Base-by-base conservation (phyloP, 2,113 vertebrate genomes). In the Zingel zingel region DNA sequence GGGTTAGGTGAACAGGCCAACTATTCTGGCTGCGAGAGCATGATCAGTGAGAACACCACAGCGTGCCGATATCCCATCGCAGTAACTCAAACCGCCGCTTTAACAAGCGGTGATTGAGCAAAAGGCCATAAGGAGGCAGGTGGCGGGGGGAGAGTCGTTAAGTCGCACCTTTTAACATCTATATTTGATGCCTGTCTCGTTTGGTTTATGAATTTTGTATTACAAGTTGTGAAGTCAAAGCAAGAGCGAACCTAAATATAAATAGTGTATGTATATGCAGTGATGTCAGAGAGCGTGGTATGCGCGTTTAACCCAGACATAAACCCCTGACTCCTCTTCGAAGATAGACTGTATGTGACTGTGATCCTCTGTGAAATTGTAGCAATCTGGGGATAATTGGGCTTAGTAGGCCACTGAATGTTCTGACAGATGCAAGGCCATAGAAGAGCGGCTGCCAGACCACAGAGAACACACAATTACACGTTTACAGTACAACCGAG, bases 341-440 rank as follows among this genome's bases (percentile, higher is more conserved):
- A 45, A 84, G 62, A 85, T 54, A 82, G 67, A 69, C 43, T 36
- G 86, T 82, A 72, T 86, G 83, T 77, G 79, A 69, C 77, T 83
- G 64, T 82, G 81, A 90, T 90, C 89, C 14, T 56, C 88, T 89
- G 87, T 90, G 90, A 94, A 94, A 95, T 93, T 76, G 91, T 86
- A 92, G 91, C 94, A 92, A 92, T 93, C 91, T 95, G 82, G 81
- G 80, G 83, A 91, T 95, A 95, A 95, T 94, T 92, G 92, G 93
- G 74, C 82, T 89, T 88, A 92, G 88, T 90, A 92, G 93, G 86
- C 80, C 87, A 75, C 84, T 90, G 89, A 93, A 93, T 88, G 91
- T 85, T 92, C 93, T 81, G 68, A 93, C 92, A 94, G 95, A 94
- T 90, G 91, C 85, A 58, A 73, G 76, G 83, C 82, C 69, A 51